Base-by-base conservation (phyloP, 2,113 vertebrate species). In the Ivindomyrus marchei region DNA sequence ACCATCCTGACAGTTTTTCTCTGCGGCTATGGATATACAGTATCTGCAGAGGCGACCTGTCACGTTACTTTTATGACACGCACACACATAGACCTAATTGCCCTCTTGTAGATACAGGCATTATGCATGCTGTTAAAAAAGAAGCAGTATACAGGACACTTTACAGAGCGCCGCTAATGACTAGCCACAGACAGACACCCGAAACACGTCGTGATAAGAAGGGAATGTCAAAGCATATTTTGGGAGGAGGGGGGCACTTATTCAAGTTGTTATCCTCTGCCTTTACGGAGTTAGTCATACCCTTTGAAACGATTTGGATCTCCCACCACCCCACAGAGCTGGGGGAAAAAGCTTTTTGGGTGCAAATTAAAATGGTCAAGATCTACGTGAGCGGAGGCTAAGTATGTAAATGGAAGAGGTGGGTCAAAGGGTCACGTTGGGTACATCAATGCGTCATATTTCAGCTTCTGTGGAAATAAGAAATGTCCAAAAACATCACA, bases 31-130 rank as follows among this genome's bases (percentile, higher is more conserved):
- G 17, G 74, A 27, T 39, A 42, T 80, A n/a, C n/a, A n/a, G n/a
- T n/a, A 80, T 42, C 74, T 80, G 36, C 74, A 80, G 74, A 17
- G 11, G 74, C 1, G 74, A 80, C 15, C 74, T 80, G 36, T 42
- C 74, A 42, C 13, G 5, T 80, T 19, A 36, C 74, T 19, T 42
- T 80, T 80, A 7, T 42, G 13, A 80, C 74, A 42, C 36, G 2
- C 74, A 80, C 83, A 85, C 45, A 85, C 83, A 85, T 45, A 85
- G 19, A 85, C 45, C 47, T 45, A 46, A 85, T 85, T 85, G 42
- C 42, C 83, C 83, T 46, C 42, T 85, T 85, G 45, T 42, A 39
- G 83, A 85, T 24, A 85, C 42, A 52, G n/a, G 49, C n/a, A 36
- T 87, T 19, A 87, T 4, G 10, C 49, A 49, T 17, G 49, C 9